Evolutionary conservation across 2,888 invertebrate species (phyloP).

Genomic region (Pilophorus perplexus): DNA sequence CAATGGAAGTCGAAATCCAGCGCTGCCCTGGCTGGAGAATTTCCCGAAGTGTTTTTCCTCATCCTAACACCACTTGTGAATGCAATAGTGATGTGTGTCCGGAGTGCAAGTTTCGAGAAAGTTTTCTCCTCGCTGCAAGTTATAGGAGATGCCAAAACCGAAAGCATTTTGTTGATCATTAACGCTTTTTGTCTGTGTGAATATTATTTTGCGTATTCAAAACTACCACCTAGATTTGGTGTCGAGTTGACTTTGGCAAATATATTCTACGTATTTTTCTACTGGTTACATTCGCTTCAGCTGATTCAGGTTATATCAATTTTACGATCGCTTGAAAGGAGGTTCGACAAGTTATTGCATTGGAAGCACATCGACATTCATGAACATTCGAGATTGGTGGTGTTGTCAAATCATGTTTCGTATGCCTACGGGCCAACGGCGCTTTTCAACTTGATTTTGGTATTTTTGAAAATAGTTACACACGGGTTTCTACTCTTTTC

Average conservation of each 20-base stretch:
- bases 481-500: neutral
- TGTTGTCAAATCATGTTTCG: neutral
- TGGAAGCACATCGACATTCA: neutral
- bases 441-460: neutral
- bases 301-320: neutral
- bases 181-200: neutral
- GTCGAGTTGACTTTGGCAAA: neutral
- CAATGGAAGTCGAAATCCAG: neutral
- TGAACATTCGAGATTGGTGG: neutral
- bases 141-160: neutral
- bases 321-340: neutral
- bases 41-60: neutral
- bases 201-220: neutral
- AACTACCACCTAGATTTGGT: neutral
- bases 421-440: neutral
- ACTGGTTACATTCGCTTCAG: neutral
- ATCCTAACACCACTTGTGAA: neutral
- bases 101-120: neutral
- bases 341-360: neutral
- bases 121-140: neutral
- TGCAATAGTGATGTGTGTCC: neutral
- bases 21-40: neutral
- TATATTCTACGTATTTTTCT: neutral
- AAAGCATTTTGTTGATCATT: neutral
- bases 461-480: neutral